A percentile compares a stretch with the other conserved stretches of the same genome.
Conservation (phyloP, 2,888 invertebrate genomes). For the Leucophora obtusa region DNA sequence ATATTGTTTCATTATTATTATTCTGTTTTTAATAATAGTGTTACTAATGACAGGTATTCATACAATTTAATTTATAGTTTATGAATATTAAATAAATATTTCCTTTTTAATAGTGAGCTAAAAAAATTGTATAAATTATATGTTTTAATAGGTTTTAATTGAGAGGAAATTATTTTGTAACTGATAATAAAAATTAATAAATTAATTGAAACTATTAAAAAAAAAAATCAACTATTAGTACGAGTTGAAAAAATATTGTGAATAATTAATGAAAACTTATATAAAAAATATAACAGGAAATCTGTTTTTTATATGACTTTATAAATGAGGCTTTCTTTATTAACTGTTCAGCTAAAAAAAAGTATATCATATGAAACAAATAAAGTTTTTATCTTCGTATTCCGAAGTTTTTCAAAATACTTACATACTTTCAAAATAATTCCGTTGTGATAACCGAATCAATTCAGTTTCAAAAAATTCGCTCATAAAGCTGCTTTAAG, state of each 20-base stretch:
- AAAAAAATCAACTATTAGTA: constrained; percentile 2
- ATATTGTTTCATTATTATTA: constrained; percentile 6
- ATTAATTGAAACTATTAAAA: constrained; percentile 19
- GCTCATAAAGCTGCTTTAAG: no score
- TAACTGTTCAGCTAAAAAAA: no score
- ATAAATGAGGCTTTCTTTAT: no score
- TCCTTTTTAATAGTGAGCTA: neutral
- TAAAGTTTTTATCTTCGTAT: no score
- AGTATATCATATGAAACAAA: no score
- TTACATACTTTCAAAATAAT: no score
- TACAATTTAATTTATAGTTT: constrained; percentile 26
- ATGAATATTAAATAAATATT: constrained; percentile 14
- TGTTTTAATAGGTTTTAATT: constrained; percentile 32
- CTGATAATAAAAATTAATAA: constrained; percentile 7
- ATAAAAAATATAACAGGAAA: no score
- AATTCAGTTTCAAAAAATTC: no score
- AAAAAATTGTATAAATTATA: constrained; percentile 29
- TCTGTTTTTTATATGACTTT: no score
- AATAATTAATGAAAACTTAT: no score
- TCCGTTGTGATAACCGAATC: no score
- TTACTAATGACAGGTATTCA: constrained; percentile 48
- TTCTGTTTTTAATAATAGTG: constrained; percentile 2
- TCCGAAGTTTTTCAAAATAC: no score
- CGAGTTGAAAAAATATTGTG: neutral
- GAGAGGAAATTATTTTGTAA: constrained; percentile 37